Percentiles rank a stretch among this genome's conserved stretches.
Conservation (phyloP, 2,888 invertebrate species). For the Macrostomum cliftonense region DNA sequence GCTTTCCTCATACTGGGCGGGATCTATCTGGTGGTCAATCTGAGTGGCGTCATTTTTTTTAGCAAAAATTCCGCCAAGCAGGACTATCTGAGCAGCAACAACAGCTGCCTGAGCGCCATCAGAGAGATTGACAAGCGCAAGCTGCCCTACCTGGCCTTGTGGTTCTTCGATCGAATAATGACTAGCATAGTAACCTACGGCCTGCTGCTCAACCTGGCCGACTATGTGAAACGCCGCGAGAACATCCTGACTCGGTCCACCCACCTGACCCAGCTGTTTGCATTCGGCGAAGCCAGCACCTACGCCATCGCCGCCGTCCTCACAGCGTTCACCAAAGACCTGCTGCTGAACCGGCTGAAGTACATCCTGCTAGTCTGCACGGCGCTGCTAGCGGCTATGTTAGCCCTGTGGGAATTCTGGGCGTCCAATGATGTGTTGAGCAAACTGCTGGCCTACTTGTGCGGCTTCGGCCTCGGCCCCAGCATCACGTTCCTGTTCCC, state of each 20-base stretch:
- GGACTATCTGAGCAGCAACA: neutral
- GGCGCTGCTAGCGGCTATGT: neutral
- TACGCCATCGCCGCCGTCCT: constrained; percentile 7
- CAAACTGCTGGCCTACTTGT: neutral
- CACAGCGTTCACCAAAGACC: constrained; percentile 5
- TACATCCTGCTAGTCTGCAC: constrained; percentile 6
- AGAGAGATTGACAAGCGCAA: neutral
- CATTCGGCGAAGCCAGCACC: constrained; percentile 6
- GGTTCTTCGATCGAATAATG: constrained; percentile 7
- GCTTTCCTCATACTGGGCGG: constrained; percentile 6
- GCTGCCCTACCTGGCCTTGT: constrained; percentile 4
- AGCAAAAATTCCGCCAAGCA: constrained; percentile 1
- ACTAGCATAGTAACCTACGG: constrained; percentile 8
- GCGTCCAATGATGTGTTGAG: neutral
- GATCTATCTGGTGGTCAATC: constrained; percentile 4
- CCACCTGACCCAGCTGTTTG: constrained; percentile 1
- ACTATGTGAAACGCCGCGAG: neutral
- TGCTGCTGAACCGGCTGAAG: constrained; percentile 4
- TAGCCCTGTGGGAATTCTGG: neutral
- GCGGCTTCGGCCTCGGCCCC: constrained; percentile 4
- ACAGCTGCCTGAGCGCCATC: neutral
- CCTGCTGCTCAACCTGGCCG: constrained; percentile 4
- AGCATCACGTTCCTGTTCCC: constrained; percentile 8
- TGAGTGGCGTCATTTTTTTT: constrained; percentile 1
- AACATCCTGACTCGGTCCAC: constrained; percentile 1